A percentile compares a stretch with the other conserved stretches of the same genome.
Conservation (phyloP, 1,140 invertebrate species). For the Drosophila willistoni region DNA sequence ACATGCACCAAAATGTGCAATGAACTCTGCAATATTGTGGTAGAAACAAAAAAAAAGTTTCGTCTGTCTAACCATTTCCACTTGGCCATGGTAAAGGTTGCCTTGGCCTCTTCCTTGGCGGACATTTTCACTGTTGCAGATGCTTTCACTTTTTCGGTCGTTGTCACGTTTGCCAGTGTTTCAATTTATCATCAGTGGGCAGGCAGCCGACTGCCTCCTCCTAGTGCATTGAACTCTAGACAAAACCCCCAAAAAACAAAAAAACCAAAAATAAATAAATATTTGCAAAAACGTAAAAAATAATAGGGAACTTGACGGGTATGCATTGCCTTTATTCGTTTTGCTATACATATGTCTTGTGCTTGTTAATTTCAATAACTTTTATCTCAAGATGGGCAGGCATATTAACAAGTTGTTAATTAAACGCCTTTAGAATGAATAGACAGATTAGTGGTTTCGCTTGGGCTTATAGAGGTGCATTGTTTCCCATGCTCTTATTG, state of each 20-base stretch:
- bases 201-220: constrained; percentile 26
- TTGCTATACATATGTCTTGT: neutral
- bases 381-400: neutral
- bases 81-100: constrained; percentile 38
- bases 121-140: constrained; percentile 58
- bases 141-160: constrained; percentile 75
- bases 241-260: constrained; percentile 1
- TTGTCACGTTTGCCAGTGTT: constrained; percentile 69
- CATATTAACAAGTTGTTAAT: neutral
- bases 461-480: no score
- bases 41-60: neutral
- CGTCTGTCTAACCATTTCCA: constrained; percentile 1
- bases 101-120: constrained; percentile 63
- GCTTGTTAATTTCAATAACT: neutral
- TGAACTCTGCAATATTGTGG: constrained; percentile 46
- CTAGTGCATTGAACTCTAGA: constrained; percentile 56
- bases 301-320: neutral
- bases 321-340: neutral
- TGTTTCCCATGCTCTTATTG: neutral
- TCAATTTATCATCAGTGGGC: constrained; percentile 75
- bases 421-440: neutral
- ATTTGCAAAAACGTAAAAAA: neutral
- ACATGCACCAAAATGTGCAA: constrained; percentile 53
- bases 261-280: neutral
- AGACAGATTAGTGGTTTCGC: neutral